Evolutionary conservation across 2,888 invertebrate genomes (phyloP).

Genomic region (Lepidocyrtinus sp.): DNA sequence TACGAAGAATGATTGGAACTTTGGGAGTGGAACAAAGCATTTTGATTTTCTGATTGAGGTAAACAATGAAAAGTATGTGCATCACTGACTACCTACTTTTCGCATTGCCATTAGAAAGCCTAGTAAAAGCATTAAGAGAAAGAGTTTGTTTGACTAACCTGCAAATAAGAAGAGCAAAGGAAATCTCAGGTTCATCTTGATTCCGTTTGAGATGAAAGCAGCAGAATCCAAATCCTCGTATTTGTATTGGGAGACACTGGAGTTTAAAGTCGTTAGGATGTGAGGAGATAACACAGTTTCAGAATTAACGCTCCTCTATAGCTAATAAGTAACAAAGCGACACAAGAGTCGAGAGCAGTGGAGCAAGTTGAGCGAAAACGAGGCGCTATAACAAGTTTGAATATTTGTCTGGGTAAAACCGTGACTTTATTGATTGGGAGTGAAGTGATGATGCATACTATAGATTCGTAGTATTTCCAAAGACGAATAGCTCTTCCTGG

Average conservation of each 20-base stretch:
- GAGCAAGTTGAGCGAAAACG: slow-evolving; percentile 39
- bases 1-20: neutral
- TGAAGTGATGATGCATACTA: slow-evolving; percentile 33
- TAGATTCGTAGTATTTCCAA: neutral
- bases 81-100: neutral
- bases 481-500: slow-evolving; percentile 8
- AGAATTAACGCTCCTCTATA: neutral
- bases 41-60: slow-evolving; percentile 19
- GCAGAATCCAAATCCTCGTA: neutral
- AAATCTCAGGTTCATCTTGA: slow-evolving; percentile 65
- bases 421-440: slow-evolving; percentile 48
- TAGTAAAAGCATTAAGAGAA: too few species aligned
- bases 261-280: neutral
- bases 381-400: slow-evolving; percentile 33
- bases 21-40: neutral
- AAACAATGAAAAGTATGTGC: neutral
- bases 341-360: neutral
- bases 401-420: slow-evolving; percentile 30
- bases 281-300: neutral
- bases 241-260: slow-evolving; percentile 7
- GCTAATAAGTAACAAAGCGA: neutral
- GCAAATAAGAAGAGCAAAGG: slow-evolving; percentile 67
- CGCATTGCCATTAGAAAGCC: too few species aligned
- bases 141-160: slow-evolving; percentile 58
- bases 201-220: slow-evolving; percentile 15